phyloP scores from a whole-genome alignment of 2,797 vertebrate genomes.

The Merluccius polli region DNA sequence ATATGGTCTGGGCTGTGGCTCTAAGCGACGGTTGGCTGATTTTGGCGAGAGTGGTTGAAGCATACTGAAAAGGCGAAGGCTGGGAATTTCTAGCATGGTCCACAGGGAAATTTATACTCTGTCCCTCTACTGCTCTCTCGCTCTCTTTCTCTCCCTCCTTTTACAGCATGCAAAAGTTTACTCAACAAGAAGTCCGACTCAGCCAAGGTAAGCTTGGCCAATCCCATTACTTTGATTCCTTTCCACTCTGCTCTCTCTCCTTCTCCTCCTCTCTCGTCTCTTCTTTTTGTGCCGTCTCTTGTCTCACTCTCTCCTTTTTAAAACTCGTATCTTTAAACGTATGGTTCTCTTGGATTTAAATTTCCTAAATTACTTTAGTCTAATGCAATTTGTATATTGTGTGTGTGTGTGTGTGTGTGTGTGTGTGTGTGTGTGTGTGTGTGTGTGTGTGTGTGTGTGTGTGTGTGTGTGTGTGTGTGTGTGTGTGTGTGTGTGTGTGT shows the following conservation, averaged over 20 bases:
- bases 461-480: no score
- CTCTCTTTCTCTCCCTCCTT: constrained; percentile 56
- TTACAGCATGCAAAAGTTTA: constrained; percentile 95
- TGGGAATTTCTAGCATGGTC: constrained; percentile 9
- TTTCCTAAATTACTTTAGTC: no score
- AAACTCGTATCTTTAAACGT: not conserved
- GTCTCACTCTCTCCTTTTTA: not conserved
- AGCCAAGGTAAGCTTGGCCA: constrained; percentile 85
- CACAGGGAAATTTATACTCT: constrained; percentile 32
- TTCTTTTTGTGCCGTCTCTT: constrained; percentile 18
- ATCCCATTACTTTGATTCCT: constrained; percentile 22
- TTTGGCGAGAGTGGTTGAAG: constrained; percentile 12
- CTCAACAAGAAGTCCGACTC: constrained; percentile 98
- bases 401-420: no score
- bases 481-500: no score
- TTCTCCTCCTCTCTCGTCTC: constrained; percentile 7
- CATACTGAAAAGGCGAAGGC: constrained; percentile 14
- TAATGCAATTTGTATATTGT: no score
- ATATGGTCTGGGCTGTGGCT: constrained; percentile 13
- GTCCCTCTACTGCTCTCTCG: not conserved
- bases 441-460: no score
- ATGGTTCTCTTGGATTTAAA: no score
- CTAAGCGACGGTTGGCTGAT: constrained; percentile 12
- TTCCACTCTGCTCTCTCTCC: constrained; percentile 4
- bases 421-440: no score